Percentiles rank a stretch among this genome's conserved stretches.
Conservation (phyloP, 1,140 invertebrate genomes). For the Dufourea novaeangliae region DNA sequence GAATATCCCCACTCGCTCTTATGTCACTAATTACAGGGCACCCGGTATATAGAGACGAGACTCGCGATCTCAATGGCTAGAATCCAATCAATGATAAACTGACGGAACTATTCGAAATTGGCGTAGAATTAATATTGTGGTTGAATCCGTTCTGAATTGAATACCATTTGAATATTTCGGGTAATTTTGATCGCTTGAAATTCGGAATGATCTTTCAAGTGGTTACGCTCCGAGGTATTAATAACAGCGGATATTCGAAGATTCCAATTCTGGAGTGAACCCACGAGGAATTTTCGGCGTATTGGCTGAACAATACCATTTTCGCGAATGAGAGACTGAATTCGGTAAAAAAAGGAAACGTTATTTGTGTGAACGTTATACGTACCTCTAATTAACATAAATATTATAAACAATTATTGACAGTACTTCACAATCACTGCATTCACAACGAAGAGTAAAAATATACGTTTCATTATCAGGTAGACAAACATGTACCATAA, state of each 20-base stretch:
- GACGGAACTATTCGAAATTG: slow-evolving; percentile 51
- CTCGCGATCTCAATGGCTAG: slow-evolving; percentile 23
- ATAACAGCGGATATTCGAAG: slow-evolving; percentile 37
- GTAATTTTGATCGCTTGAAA: slow-evolving; percentile 43
- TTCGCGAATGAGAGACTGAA: neutral
- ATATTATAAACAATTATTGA: too few species aligned
- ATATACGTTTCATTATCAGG: too few species aligned
- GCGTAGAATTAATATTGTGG: slow-evolving; percentile 53
- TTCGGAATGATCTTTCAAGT: slow-evolving; percentile 43
- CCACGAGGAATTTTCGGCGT: neutral
- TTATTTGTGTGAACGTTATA: too few species aligned
- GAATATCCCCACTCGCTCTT: neutral
- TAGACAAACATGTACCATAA: too few species aligned
- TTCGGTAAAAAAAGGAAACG: too few species aligned
- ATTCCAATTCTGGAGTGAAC: neutral
- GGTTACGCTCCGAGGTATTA: slow-evolving; percentile 13
- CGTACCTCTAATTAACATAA: too few species aligned
- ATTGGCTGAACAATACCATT: neutral
- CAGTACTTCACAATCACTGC: too few species aligned
- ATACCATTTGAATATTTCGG: slow-evolving; percentile 39
- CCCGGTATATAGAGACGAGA: neutral
- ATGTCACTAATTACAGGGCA: neutral
- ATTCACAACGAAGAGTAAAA: too few species aligned
- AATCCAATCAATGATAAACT: slow-evolving; percentile 52
- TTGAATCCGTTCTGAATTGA: slow-evolving; percentile 36